Percentiles rank a stretch among this genome's conserved stretches.
Conservation (phyloP, 2,797 vertebrate species). For the Danio jaintianensis region DNA sequence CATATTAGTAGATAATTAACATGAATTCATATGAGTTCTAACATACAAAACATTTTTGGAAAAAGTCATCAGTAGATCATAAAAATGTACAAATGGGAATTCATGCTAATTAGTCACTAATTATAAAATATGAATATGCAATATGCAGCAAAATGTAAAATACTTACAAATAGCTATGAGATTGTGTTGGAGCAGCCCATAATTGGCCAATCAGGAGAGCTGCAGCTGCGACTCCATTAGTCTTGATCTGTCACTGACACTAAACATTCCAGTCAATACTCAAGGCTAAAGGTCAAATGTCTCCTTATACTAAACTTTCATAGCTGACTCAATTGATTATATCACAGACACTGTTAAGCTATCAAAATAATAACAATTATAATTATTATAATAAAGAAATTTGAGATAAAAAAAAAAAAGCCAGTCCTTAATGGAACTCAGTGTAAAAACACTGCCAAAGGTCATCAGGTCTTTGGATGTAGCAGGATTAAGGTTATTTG, state of each 20-base stretch:
- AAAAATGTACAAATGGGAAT: no score
- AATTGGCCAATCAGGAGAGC: slow-evolving; percentile 7
- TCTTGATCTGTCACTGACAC: background rate
- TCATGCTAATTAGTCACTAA: no score
- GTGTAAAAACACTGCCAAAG: background rate
- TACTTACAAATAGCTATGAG: no score
- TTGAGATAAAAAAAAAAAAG: background rate
- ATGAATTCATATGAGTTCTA: no score
- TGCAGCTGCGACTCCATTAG: background rate
- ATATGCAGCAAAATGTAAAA: no score
- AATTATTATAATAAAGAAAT: background rate
- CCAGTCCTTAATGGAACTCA: background rate
- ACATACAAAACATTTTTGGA: no score
- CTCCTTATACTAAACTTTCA: background rate
- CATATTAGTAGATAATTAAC: no score
- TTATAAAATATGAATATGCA: no score
- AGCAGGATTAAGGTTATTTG: background rate
- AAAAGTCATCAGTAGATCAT: no score
- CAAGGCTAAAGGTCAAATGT: slow-evolving; percentile 24
- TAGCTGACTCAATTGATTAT: background rate
- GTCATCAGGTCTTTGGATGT: slow-evolving; percentile 35
- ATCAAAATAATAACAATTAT: background rate
- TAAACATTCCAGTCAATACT: slow-evolving; percentile 10
- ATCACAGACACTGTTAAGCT: background rate
- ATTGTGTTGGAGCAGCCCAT: background rate